Percentiles rank a stretch among this genome's conserved stretches.
These are phyloP conservation scores for Miniopterus natalensis DNA, from an alignment of 2,113 vertebrate genomes.

Conservation along the genomic window DNA sequence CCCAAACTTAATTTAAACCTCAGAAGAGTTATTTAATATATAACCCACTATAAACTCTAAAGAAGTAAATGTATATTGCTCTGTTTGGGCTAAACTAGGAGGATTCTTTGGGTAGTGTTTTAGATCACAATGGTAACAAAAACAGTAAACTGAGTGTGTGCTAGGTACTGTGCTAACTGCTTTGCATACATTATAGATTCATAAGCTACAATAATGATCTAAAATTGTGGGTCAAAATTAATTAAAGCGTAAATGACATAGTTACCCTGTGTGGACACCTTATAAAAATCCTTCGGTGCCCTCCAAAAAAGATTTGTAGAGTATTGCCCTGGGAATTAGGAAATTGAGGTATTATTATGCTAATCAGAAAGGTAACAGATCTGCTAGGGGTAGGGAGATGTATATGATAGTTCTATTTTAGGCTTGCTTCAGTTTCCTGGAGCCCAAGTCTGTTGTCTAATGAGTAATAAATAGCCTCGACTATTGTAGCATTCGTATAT, in stretches of 20 bases:
- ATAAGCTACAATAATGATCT: neutral
- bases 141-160: constrained; percentile 7
- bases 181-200: constrained; percentile 14
- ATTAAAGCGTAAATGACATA: constrained; percentile 26
- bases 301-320: neutral
- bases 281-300: neutral
- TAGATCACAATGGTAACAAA: constrained; percentile 9
- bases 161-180: neutral
- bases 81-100: neutral
- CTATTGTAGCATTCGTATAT: neutral
- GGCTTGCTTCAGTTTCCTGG: neutral
- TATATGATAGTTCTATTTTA: constrained; percentile 47
- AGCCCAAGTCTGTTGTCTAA: neutral
- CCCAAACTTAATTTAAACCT: constrained; percentile 61
- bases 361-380: constrained; percentile 38
- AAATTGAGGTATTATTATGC: constrained; percentile 31
- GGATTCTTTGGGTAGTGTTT: neutral
- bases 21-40: constrained; percentile 37
- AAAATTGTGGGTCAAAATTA: neutral
- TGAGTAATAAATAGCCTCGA: constrained; percentile 25
- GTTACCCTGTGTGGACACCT: neutral
- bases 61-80: constrained; percentile 3
- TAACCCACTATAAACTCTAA: constrained; percentile 24
- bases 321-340: neutral
- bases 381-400: accelerated